Evolutionary conservation across 1,140 invertebrate species (phyloP), one percentile per base, ranked within the genome.

Genomic region (Thereuonema tuberculata): DNA sequence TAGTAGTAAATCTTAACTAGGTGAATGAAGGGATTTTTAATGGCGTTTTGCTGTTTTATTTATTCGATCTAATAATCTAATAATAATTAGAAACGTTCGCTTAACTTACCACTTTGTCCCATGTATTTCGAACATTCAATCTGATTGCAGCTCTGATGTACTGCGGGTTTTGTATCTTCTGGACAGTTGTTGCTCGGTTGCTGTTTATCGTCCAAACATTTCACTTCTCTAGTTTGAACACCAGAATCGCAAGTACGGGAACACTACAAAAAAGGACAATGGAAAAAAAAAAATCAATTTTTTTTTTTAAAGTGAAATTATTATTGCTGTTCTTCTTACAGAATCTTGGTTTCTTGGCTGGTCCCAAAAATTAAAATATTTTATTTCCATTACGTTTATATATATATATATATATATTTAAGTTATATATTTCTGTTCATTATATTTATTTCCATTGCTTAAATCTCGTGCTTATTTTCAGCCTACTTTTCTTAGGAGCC

Each of bases 181-280:
- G 75, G 70, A 63, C 84, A 85, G 56, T 74, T 70, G 17, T 70
- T 76, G 20, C 64, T 72, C 31, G 68, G 64, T 62, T 67, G 70
- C 31, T 73, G 73, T 27, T 78, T 71, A 31, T 76, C 72, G 62
- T 79, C 77, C 58, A 84, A 61, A 67, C 83, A 85, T 59, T 74
- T 77, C 0, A 84, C 74, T 27, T 76, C 72, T 65, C 83, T 71
- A 23, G 75, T 75, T 62, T 85, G 83, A 2, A 74, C 71, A 14
- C 84, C 84, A 28, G 75, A 76, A 43, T 79, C 80, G 66, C 83
- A 84, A 0, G 74, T 67, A 65, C 72, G 74, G 1, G 80, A 77
- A 64, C 81, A 68, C 66, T 69, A 25, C 54, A 49, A 54, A 63
- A 60, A 20, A 62, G 14, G 28, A 25, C 31, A 58, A 60, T 57